Base-by-base conservation (phyloP, 2,888 invertebrate genomes). In the Agrochola lota region DNA sequence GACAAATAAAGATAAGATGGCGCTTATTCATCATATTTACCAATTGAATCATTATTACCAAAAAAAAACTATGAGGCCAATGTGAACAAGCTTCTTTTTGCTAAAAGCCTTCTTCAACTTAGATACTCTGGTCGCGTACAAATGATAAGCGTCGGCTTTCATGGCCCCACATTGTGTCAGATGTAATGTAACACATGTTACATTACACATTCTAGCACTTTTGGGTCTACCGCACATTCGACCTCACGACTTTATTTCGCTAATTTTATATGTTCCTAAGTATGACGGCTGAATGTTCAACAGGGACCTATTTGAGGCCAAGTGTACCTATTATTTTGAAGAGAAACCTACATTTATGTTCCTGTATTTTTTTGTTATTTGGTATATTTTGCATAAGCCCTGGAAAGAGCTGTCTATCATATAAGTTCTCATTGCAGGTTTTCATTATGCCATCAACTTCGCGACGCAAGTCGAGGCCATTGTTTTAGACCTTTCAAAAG, bases 61-160 rank as follows among this genome's bases (percentile, higher is more conserved):
- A 59, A 26, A 30, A 30, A 57, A 68, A 68, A 83, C 57, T 80
- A 43, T 49, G 49, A 43, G 23, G 43, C 40, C 57, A 26, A 49
- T 17, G 26, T 67, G 35, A 57, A 67, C 52, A 23, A 17, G 57
- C 52, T 46, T 52, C 15, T 79, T 83, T 83, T 80, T 64, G 43
- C 26, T 59, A 46, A 67, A 82, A 78, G 79, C 71, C 43, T 78
- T 63, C 66, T 84, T 74, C 52, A 78, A 75, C 71, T 83, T 86
- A 80, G 69, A 82, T 83, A 91, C 89, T 90, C 90, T 40, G 78
- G 88, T 89, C 91, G 90, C 91, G 92, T 87, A 79, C 76, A 83
- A 86, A 87, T 86, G 83, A 87, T 91, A 90, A 90, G 89, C 90
- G 87, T 86, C 83, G 83, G 87, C 87, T 90, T 88, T 90, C 88